Percentiles rank a stretch among this genome's conserved stretches.
These are phyloP conservation scores for Diadema setosum DNA, from an alignment of 35 echinoderm and acorn worm genomes.

Conservation along the genomic window DNA sequence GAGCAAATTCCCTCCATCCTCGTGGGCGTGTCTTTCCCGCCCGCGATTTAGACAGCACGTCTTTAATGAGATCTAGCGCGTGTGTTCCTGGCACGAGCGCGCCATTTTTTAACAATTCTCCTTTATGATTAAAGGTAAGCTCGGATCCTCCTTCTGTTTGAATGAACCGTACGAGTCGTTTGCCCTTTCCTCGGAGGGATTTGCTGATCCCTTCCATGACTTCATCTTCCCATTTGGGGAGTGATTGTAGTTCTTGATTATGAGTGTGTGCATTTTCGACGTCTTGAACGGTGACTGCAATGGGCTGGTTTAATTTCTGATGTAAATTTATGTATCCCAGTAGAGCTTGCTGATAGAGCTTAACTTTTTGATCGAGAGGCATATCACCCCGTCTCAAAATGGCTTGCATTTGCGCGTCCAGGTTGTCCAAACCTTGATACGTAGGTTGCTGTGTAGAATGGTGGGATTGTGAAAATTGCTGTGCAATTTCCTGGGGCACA, in stretches of 20 bases:
- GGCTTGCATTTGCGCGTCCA: slow-evolving; percentile 42
- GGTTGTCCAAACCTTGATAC: not conserved
- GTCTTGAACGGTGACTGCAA: not conserved
- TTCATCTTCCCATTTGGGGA: not conserved
- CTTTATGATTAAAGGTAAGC: not conserved
- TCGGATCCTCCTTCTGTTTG: not conserved
- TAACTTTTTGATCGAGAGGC: slow-evolving; percentile 25
- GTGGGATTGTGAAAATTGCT: not conserved
- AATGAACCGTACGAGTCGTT: not conserved
- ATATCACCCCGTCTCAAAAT: slow-evolving; percentile 34
- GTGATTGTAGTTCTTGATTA: not conserved
- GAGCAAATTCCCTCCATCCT: slow-evolving; percentile 5
- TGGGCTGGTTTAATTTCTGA: not conserved
- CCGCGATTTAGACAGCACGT: slow-evolving; percentile 6
- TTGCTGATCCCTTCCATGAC: not conserved
- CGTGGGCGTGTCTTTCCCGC: not conserved
- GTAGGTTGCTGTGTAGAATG: not conserved
- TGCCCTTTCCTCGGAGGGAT: not conserved
- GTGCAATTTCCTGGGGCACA: slow-evolving; percentile 5
- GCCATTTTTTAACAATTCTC: not conserved
- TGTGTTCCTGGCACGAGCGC: not conserved
- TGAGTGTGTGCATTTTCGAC: not conserved
- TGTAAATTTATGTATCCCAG: slow-evolving; percentile 23
- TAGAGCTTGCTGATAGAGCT: slow-evolving; percentile 36
- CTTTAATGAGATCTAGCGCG: slow-evolving; percentile 5